These are phyloP conservation scores for Coregonus ussuriensis DNA, from an alignment of 2,797 vertebrate genomes.

Conservation along the genomic window DNA sequence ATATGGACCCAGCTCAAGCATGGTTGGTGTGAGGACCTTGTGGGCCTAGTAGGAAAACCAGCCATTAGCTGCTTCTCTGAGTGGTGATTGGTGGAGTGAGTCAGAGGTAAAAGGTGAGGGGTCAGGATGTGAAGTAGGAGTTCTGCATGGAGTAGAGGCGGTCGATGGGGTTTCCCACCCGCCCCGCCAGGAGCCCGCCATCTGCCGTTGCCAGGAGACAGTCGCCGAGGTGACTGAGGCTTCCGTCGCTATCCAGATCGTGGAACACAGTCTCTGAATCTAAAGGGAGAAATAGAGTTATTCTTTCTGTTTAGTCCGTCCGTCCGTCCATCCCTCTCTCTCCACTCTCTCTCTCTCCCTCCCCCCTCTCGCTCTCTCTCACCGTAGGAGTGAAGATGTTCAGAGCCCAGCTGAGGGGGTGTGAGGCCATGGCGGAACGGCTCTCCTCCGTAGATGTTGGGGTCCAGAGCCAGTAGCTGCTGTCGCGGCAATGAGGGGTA, in stretches of 20 bases:
- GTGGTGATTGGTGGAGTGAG: slow-evolving; percentile 53
- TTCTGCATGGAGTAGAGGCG: slow-evolving; percentile 94
- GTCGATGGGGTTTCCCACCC: slow-evolving; percentile 89
- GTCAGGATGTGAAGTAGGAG: slow-evolving; percentile 95
- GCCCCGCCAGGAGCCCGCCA: slow-evolving; percentile 77
- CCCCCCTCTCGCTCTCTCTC: slow-evolving; percentile 39
- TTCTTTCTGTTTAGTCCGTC: background rate
- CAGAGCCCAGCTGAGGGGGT: slow-evolving; percentile 84
- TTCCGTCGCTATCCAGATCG: slow-evolving; percentile 86
- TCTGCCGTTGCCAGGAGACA: slow-evolving; percentile 85
- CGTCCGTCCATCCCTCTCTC: background rate
- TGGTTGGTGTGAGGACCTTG: slow-evolving; percentile 1
- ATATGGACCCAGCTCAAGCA: slow-evolving; percentile 18
- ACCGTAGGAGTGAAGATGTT: slow-evolving; percentile 88
- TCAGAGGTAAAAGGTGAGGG: slow-evolving; percentile 63
- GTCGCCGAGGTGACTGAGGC: slow-evolving; percentile 85
- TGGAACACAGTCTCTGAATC: slow-evolving; percentile 89
- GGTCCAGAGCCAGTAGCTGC: slow-evolving; percentile 84
- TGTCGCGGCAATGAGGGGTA: slow-evolving; percentile 84
- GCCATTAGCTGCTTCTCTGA: slow-evolving; percentile 73
- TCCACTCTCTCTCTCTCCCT: background rate
- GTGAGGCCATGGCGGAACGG: slow-evolving; percentile 87
- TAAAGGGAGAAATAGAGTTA: slow-evolving; percentile 43
- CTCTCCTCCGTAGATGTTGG: slow-evolving; percentile 83
- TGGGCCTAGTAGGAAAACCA: slow-evolving; percentile 34